Evolutionary conservation across 2,888 invertebrate genomes (phyloP).

Genomic region (Slavum lentiscoides): DNA sequence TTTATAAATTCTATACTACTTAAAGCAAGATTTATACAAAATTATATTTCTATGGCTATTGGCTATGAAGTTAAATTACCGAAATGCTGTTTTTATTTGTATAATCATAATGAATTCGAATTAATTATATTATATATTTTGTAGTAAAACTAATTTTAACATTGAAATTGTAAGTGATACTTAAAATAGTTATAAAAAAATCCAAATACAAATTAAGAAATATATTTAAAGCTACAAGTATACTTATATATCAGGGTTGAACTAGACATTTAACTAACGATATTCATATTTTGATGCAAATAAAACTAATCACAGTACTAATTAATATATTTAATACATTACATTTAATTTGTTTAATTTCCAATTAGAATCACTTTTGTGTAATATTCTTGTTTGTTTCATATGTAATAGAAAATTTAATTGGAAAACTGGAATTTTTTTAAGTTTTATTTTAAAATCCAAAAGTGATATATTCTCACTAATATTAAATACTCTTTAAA

Average conservation of each 20-base stretch:
- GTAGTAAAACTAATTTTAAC: slow-evolving; percentile 7
- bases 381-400: slow-evolving; percentile 5
- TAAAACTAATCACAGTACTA: background rate
- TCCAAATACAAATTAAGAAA: slow-evolving; percentile 11
- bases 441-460: background rate
- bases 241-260: background rate
- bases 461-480: background rate
- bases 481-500: background rate
- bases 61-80: slow-evolving; percentile 9
- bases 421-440: background rate
- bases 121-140: background rate
- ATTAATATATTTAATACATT: background rate
- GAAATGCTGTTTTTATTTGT: slow-evolving; percentile 3
- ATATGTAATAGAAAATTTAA: background rate
- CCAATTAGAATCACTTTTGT: background rate
- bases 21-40: background rate
- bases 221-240: background rate
- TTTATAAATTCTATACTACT: background rate
- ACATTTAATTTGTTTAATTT: background rate
- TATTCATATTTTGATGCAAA: slow-evolving; percentile 9
- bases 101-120: background rate
- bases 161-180: background rate
- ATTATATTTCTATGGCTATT: background rate
- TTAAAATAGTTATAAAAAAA: slow-evolving; percentile 12
- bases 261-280: slow-evolving; percentile 1